Percentiles rank a stretch among this genome's conserved stretches.
These are phyloP conservation scores for Rhizomys pruinosus DNA, from an alignment of 2,113 vertebrate genomes.

Conservation along the genomic window DNA sequence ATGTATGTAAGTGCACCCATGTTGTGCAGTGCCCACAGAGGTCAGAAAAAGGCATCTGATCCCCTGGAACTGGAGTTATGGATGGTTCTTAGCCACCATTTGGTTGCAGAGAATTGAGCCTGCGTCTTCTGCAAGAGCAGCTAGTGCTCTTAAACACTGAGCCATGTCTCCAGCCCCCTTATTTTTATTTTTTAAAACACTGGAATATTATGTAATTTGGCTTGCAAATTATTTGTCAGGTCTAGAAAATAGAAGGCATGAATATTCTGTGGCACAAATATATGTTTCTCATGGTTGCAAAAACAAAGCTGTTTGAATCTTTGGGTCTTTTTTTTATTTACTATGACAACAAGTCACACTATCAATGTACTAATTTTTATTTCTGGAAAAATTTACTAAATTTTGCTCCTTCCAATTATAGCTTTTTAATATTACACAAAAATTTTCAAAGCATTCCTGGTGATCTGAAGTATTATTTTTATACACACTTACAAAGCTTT, in stretches of 20 bases:
- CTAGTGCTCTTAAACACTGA: too few relatives aligned
- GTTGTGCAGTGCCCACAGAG: too few relatives aligned
- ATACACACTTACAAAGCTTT: background rate
- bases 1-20: too few relatives aligned
- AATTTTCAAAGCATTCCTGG: slow-evolving; percentile 30
- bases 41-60: too few relatives aligned
- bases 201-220: background rate
- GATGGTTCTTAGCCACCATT: too few relatives aligned
- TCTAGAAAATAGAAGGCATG: slow-evolving; percentile 15
- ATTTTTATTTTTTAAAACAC: background rate
- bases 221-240: slow-evolving; percentile 29
- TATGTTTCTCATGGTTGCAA: slow-evolving; percentile 27
- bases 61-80: too few relatives aligned
- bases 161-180: too few relatives aligned
- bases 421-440: background rate
- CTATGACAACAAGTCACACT: background rate
- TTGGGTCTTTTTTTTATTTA: slow-evolving; percentile 22
- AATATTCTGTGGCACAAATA: slow-evolving; percentile 33
- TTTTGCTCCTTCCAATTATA: background rate
- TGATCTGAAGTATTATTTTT: slow-evolving; percentile 15
- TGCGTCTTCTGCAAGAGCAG: too few relatives aligned
- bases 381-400: slow-evolving; percentile 45
- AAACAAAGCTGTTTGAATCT: background rate
- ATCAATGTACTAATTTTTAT: slow-evolving; percentile 38
- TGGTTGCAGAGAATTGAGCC: too few relatives aligned